phyloP scores from a whole-genome alignment of 2,797 vertebrate genomes.

The Serranus cabrilla region DNA sequence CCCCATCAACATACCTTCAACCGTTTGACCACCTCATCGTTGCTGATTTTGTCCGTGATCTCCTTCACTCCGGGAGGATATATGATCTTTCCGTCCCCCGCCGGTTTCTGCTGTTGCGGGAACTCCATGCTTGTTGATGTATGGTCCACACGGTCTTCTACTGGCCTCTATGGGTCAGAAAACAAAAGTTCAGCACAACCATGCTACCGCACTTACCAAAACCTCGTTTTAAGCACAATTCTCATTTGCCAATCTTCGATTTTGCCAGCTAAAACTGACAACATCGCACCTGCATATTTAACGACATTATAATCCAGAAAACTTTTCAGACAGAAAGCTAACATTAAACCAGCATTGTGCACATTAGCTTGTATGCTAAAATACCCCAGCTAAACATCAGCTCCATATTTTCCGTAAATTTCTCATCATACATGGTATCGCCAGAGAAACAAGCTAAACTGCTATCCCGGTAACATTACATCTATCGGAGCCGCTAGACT shows the following conservation, averaged over 20 bases:
- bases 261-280: background rate
- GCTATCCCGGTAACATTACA: background rate
- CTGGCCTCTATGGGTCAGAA: constrained; percentile 99
- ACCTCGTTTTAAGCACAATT: constrained; percentile 82
- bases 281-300: constrained; percentile 6
- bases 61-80: constrained; percentile 99
- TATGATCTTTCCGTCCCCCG: constrained; percentile 92
- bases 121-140: constrained; percentile 97
- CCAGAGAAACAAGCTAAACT: constrained; percentile 28
- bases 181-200: constrained; percentile 96
- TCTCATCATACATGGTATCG: constrained; percentile 34
- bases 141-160: constrained; percentile 93
- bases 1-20: constrained; percentile 89
- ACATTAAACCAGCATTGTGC: constrained; percentile 51
- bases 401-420: constrained; percentile 58
- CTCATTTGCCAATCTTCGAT: constrained; percentile 18
- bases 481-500: background rate
- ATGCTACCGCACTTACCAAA: constrained; percentile 83
- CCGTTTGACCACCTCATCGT: constrained; percentile 98
- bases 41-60: constrained; percentile 98
- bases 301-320: background rate
- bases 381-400: constrained; percentile 67
- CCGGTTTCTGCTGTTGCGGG: constrained; percentile 91
- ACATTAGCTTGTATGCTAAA: constrained; percentile 78
- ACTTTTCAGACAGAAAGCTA: constrained; percentile 50